phyloP scores from a whole-genome alignment of 1,140 invertebrate genomes.

The Dinothrombium tinctorium region DNA sequence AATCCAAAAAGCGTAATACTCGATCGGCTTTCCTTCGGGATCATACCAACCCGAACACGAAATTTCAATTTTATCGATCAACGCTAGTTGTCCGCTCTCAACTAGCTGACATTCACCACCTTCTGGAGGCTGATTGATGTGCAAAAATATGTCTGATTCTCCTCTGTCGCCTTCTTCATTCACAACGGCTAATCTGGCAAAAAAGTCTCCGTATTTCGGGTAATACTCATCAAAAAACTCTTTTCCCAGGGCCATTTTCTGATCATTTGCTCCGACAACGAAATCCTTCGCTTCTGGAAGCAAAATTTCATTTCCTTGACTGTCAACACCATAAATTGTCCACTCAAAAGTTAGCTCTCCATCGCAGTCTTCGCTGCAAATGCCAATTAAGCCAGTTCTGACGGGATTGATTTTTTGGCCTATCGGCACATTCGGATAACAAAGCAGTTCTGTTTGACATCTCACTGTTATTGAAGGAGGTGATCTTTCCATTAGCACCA shows the following conservation, averaged over 20 bases:
- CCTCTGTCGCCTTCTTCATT: conserved; percentile 16
- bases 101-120: conserved; percentile 16
- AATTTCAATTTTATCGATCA: conserved; percentile 17
- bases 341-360: conserved; percentile 17
- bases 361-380: conserved; percentile 18
- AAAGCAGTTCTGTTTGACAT: conserved; percentile 17
- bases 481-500: conserved; percentile 16
- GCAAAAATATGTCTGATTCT: conserved; percentile 18
- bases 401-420: conserved; percentile 19
- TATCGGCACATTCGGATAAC: conserved; percentile 17
- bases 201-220: conserved; percentile 18
- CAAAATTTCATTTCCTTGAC: conserved; percentile 13
- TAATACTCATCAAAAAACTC: conserved; percentile 18
- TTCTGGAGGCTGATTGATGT: conserved; percentile 19
- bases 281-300: conserved; percentile 15
- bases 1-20: conserved; percentile 18
- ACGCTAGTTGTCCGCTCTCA: conserved; percentile 11
- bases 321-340: conserved; percentile 17
- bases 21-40: conserved; percentile 16
- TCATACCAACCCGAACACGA: conserved; percentile 18
- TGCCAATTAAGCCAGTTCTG: conserved; percentile 16
- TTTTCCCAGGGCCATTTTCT: conserved; percentile 18
- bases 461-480: conserved; percentile 16
- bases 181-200: conserved; percentile 16
- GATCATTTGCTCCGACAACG: conserved; percentile 16